Base-by-base conservation (phyloP, 2,113 vertebrate species). In the Jacana jacana region DNA sequence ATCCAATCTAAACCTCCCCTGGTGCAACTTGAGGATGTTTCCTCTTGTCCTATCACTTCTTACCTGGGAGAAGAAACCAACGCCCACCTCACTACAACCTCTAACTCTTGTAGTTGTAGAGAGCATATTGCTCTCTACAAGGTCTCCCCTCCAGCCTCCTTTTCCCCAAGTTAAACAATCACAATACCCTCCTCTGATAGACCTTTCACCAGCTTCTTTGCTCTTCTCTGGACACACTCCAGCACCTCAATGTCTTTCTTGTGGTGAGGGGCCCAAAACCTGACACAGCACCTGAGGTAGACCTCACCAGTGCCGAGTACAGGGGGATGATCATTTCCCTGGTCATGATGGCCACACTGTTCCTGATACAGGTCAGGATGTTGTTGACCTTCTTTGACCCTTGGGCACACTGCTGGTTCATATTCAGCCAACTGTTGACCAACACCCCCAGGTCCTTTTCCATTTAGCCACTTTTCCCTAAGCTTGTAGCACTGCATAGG, bases 351-450 rank as follows among this genome's bases (percentile, higher is more conserved):
- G 23, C 23, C 58, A 27, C 15, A 5, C 10, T 37, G 7, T 61
- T 61, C 5, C 16, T 61, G 7, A 61, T 39, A 37, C 24, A 61
- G 10, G 37, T 27, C 25, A 63, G 37, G 25, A 8, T 63, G 37
- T 27, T 39, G 17, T 18, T 28, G 60, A 17, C 17, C 7, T 9
- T 39, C 60, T 63, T 63, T 37, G 37, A 27, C 25, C 28, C 25
- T 11, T 63, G 25, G 60, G 11, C 35, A 63, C 25, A 4, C 35
- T 61, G 35, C 10, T 17, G 16, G 35, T 35, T 61, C 25, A 23
- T 6, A 11, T 58, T 69, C 25, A 52, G 10, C 6, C 0, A 0
- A 13, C 33, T 86, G 23, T 5, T 4, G 2, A 18, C 9, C 44
- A 37, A 2, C 13, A 42, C 11, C 2, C 1, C 18, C 51, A 54